A percentile compares a stretch with the other conserved stretches of the same genome.
phyloP scores from a whole-genome alignment of 2,797 vertebrate species.

The Champsocephalus gunnari region DNA sequence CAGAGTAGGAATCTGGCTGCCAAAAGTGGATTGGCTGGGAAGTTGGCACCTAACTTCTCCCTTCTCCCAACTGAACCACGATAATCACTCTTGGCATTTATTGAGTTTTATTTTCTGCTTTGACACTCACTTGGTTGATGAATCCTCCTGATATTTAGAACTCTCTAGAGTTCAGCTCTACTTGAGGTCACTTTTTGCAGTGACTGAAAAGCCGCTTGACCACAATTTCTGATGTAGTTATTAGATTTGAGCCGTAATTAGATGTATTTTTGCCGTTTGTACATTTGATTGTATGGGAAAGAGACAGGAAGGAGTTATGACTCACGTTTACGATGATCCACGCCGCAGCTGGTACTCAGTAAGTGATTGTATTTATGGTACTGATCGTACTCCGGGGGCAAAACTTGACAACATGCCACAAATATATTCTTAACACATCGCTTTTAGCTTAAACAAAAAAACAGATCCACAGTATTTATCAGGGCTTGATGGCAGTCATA shows the following conservation, averaged over 20 bases:
- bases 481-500: neutral
- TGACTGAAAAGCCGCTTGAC: slow-evolving; percentile 50
- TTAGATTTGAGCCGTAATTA: slow-evolving; percentile 11
- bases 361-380: slow-evolving; percentile 19
- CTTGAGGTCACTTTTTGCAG: slow-evolving; percentile 62
- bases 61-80: slow-evolving; percentile 81
- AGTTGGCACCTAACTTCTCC: slow-evolving; percentile 82
- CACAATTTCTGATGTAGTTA: slow-evolving; percentile 34
- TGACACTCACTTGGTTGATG: slow-evolving; percentile 80
- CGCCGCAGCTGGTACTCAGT: slow-evolving; percentile 30
- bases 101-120: slow-evolving; percentile 81
- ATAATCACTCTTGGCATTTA: slow-evolving; percentile 85
- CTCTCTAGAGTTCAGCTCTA: slow-evolving; percentile 58
- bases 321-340: slow-evolving; percentile 41
- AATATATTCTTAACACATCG: slow-evolving; percentile 13
- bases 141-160: slow-evolving; percentile 76
- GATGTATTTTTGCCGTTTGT: slow-evolving; percentile 2
- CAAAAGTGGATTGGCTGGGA: slow-evolving; percentile 83
- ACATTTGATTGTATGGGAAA: slow-evolving; percentile 13
- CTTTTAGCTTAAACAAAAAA: slow-evolving; percentile 9
- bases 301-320: slow-evolving; percentile 27
- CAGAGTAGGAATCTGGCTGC: slow-evolving; percentile 78
- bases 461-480: neutral
- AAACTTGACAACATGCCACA: slow-evolving; percentile 22
- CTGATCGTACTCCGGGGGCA: slow-evolving; percentile 19